Conservation (phyloP, 2,888 invertebrate species). For the Opisthograptis luteolata region DNA sequence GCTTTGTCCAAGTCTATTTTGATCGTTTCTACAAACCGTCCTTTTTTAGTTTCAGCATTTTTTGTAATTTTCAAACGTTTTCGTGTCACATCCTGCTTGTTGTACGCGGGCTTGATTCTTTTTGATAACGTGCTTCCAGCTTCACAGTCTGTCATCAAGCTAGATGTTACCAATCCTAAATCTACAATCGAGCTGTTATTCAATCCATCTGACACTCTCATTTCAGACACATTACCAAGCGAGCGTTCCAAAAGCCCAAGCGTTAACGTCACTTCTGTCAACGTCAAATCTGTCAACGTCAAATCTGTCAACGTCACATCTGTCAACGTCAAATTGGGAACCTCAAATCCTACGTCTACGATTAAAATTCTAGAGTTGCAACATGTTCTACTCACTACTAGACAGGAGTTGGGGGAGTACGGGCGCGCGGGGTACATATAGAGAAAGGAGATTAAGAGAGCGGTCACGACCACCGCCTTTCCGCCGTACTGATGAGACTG, state of each 20-base stretch:
- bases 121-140: not conserved
- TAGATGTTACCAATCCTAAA: not conserved
- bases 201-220: not conserved
- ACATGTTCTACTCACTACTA: constrained; percentile 20
- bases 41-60: too few species aligned
- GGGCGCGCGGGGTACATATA: constrained; percentile 51
- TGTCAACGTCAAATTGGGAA: not conserved
- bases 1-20: too few species aligned
- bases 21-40: too few species aligned
- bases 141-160: not conserved
- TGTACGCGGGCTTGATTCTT: not conserved
- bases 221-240: not conserved
- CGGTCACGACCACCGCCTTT: constrained; percentile 58
- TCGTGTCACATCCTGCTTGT: too few species aligned
- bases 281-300: not conserved
- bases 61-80: too few species aligned
- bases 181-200: not conserved
- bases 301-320: not conserved
- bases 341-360: constrained; percentile 12
- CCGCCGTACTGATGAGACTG: constrained; percentile 74
- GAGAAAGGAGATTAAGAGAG: constrained; percentile 44
- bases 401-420: constrained; percentile 26
- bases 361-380: constrained; percentile 3
- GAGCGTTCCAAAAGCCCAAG: too few species aligned
- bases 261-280: not conserved